Base-by-base conservation (phyloP, 2,888 invertebrate genomes). In the Drosophila subquinaria region DNA sequence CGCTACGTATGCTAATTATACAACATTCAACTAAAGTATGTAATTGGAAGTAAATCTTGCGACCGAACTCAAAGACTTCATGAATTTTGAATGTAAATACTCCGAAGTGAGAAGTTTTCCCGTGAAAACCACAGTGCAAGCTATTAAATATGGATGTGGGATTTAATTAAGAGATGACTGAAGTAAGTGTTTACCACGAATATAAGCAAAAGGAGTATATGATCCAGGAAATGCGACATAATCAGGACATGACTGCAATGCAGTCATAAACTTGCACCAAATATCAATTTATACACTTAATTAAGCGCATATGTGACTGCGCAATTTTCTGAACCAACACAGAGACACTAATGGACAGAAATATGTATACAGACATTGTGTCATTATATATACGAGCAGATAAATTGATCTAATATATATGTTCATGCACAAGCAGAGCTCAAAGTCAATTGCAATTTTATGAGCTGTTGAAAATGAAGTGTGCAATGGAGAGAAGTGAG, bases 221-320 rank as follows among this genome's bases (percentile, higher is more conserved):
- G 61, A 53, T 42, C 53, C 74, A 68, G 69, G 50, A 69, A 70
- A 69, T 57, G 76, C 67, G 64, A 73, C 77, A 77, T 76, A 78
- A 87, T 72, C 79, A 61, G 74, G 57, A 53, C 70, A 73, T 68
- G 69, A 76, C 84, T 85, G 84, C 84, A 85, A 73, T 85, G 84
- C 82, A 87, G 82, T 87, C 87, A 83, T 82, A 82, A 82, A 87
- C 73, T 73, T 73, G 81, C 76, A 84, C 70, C 89, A 89, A 85
- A 85, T 85, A 87, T 85, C 89, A 85, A 85, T 85, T 85, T 89
- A 87, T 83, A 76, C 88, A 89, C 76, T 89, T 85, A 85, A 85
- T 85, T 89, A 89, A 85, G 88, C 84, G 76, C 81, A 81, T 73
- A 82, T 88, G 89, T 89, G 89, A 87, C 89, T 85, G 84, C 89